Base-by-base conservation (phyloP, 2,113 vertebrate genomes). In the Neomonachus schauinslandi region DNA sequence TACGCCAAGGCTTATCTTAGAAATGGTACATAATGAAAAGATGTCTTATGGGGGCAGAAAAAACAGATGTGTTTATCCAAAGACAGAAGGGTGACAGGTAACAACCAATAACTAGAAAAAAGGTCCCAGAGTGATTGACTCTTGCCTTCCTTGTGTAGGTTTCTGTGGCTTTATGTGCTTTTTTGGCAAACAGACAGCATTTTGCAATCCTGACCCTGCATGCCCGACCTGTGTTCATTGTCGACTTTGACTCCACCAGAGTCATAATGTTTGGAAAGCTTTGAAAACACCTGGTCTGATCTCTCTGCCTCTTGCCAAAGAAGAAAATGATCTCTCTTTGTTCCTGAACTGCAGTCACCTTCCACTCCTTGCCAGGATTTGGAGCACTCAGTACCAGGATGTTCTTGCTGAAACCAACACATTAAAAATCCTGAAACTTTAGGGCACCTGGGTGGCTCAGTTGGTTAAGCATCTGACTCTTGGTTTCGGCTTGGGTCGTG, bases 291-390 rank as follows among this genome's bases (percentile, higher is more conserved):
- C 65, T 11, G 39, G 49, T 19, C 46, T 33, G 9, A 72, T 36
- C 36, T 36, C 8, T 79, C 39, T 33, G 39, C 31, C 61, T 95
- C 71, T 10, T 49, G 18, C 51, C 95, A 46, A 95, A 81, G 28
- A 85, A 95, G 0, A 51, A 1, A 88, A 36, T 39, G 14, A 16
- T 24, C 67, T 46, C 84, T 15, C 84, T 77, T 92, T 94, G 72
- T 90, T 94, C 15, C 63, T 28, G 26, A 3, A n/a, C 0, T 94
- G 94, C 11, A 88, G 84, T 65, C 39, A 15, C 71, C 16, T 63
- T 86, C 39, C 21, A 71, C 67, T 79, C 74, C 42, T 71, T 74
- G 82, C 80, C 94, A 96, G 96, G n/a, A 97, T 46, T 65, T 18
- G 36, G 1, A 49, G 42, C 6, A 22, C 59, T 42, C 8, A 14